phyloP scores from a whole-genome alignment of 2,113 vertebrate genomes.

The Bufo bufo region DNA sequence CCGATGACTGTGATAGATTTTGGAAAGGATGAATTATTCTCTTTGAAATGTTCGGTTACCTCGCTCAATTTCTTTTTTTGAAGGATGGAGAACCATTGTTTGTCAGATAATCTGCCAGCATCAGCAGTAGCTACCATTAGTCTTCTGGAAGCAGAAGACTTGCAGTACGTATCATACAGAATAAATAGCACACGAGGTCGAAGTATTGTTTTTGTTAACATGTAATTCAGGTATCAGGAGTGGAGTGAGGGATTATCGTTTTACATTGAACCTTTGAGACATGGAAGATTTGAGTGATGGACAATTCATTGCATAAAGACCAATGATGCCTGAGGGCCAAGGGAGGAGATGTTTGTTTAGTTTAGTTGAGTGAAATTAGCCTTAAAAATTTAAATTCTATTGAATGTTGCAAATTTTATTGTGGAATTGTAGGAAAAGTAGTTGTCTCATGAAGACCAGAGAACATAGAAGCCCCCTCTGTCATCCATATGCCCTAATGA shows the following conservation, averaged over 20 bases:
- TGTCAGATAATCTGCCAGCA: constrained; percentile 36
- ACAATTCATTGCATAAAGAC: not conserved
- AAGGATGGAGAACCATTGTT: constrained; percentile 25
- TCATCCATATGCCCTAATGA: too few species aligned
- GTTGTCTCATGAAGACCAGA: too few species aligned
- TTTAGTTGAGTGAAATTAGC: too few species aligned
- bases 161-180: not conserved
- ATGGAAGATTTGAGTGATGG: not conserved
- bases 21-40: constrained; percentile 17
- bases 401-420: too few species aligned
- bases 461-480: too few species aligned
- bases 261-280: not conserved
- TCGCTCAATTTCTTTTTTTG: not conserved
- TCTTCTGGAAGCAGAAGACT: constrained; percentile 14
- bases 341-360: too few species aligned
- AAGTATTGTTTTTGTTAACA: not conserved
- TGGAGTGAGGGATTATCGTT: not conserved
- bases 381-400: too few species aligned
- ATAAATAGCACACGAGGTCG: not conserved
- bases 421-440: too few species aligned
- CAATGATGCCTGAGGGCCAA: not conserved
- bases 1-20: not conserved
- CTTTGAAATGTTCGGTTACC: not conserved
- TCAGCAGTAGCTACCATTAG: not conserved
- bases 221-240: not conserved